Evolutionary conservation across 1,140 invertebrate genomes (phyloP), one percentile per base, ranked within the genome.

Genomic region (Ctenoplectra terminalis): DNA sequence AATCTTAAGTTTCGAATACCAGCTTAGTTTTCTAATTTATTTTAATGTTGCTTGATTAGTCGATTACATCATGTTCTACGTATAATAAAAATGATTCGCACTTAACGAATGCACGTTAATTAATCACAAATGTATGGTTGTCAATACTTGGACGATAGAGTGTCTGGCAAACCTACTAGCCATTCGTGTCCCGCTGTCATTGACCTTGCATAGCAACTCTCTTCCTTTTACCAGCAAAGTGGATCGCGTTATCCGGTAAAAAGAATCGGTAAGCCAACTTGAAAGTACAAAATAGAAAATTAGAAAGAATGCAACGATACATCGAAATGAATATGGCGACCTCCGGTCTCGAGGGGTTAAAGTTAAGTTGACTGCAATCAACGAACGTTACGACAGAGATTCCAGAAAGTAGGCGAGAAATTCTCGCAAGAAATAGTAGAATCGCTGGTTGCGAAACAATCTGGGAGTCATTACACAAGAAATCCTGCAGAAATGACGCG

Each of bases 171-270:
- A 50, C 29, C 26, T 81, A 71, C 31, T 80, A 46, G 8, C 54
- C 46, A 52, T 54, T 72, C 64, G 50, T 40, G 46, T 61, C 26
- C 46, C 56, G n/a, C 82, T 87, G 86, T 76, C 85, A 75, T 63
- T 87, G 85, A 88, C 86, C 86, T 88, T 85, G 73, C 86, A 67
- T 87, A 60, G 86, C 79, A 88, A 88, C 86, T 82, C 70, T 82
- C 50, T 69, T 81, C 46, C 43, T 69, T 75, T 66, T 26, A 15
- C 58, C 23, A 40, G 67, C 56, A 63, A 83, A 54, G 54, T 76
- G 50, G 29, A 76, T 26, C 71, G 34, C 34, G 26, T 5, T 69
- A 26, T 2, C 63, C 34, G 54, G 31, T 26, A 31, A 58, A 23
- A 43, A 60, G 20, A 23, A 20, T 56, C 9, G 9, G 7, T 6